A percentile compares a stretch with the other conserved stretches of the same genome.
These are phyloP conservation scores for Esperia sulphurella DNA, from an alignment of 2,888 invertebrate genomes.

Conservation along the genomic window DNA sequence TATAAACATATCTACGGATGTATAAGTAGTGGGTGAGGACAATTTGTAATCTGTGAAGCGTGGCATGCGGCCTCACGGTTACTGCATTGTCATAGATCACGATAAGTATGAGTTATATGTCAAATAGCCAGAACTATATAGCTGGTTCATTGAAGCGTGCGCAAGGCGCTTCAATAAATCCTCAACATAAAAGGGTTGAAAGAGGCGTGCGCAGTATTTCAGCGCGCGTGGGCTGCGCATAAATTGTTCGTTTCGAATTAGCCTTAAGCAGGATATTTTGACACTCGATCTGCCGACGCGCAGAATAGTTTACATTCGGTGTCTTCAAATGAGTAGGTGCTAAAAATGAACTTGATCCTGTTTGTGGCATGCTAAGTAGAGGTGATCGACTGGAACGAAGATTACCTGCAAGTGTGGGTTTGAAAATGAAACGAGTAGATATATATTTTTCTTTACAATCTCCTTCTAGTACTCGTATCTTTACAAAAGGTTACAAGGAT, in stretches of 20 bases:
- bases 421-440: too few relatives aligned
- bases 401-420: too few relatives aligned
- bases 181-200: constrained; percentile 68
- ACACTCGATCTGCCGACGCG: constrained; percentile 48
- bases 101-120: constrained; percentile 55
- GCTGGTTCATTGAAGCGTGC: constrained; percentile 54
- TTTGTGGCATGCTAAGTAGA: not conserved
- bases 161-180: constrained; percentile 59
- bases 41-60: constrained; percentile 44
- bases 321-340: not conserved
- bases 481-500: too few relatives aligned
- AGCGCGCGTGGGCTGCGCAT: constrained; percentile 65
- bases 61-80: constrained; percentile 37
- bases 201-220: constrained; percentile 66
- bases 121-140: constrained; percentile 46
- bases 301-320: constrained; percentile 44
- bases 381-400: too few relatives aligned
- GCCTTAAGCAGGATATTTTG: constrained; percentile 68
- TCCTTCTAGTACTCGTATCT: too few relatives aligned
- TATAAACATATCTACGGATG: too few relatives aligned
- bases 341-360: constrained; percentile 15
- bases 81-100: constrained; percentile 54
- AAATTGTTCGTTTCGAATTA: constrained; percentile 68
- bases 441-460: too few relatives aligned
- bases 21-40: constrained; percentile 9